phyloP scores from a whole-genome alignment of 2,113 vertebrate genomes.

The Chlorodrepanis virens region DNA sequence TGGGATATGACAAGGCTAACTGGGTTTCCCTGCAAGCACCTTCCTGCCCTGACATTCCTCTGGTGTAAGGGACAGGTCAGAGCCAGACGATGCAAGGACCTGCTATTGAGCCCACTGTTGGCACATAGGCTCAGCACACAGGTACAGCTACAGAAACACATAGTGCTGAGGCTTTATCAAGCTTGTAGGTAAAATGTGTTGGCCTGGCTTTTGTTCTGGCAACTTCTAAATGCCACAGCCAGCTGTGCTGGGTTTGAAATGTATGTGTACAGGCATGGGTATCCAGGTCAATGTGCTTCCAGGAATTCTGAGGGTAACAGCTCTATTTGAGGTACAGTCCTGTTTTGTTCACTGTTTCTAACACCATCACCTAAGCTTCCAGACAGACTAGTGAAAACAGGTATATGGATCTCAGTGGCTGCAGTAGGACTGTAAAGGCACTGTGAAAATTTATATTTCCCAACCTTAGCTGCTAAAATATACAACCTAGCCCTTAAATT shows the following conservation, averaged over 20 bases:
- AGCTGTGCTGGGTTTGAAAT: neutral
- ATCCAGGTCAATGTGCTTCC: fast-evolving
- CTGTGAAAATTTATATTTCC: neutral
- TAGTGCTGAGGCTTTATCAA: neutral
- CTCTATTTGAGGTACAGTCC: neutral
- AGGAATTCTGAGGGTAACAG: neutral
- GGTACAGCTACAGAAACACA: neutral
- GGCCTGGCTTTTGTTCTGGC: neutral
- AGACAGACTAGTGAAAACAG: neutral
- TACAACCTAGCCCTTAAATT: neutral
- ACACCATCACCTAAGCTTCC: neutral
- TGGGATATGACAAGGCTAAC: neutral
- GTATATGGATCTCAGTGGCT: neutral
- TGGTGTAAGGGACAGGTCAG: neutral
- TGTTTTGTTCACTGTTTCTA: neutral
- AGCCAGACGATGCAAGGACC: neutral
- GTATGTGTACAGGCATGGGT: neutral
- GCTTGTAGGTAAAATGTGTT: neutral
- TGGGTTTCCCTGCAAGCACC: neutral
- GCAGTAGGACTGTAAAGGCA: neutral
- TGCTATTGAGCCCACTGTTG: neutral
- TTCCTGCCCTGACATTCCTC: neutral
- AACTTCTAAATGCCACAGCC: neutral
- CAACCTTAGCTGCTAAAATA: neutral
- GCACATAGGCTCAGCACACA: neutral